Base-by-base conservation (phyloP, 2,113 vertebrate species). In the Megaceryle torquata region DNA sequence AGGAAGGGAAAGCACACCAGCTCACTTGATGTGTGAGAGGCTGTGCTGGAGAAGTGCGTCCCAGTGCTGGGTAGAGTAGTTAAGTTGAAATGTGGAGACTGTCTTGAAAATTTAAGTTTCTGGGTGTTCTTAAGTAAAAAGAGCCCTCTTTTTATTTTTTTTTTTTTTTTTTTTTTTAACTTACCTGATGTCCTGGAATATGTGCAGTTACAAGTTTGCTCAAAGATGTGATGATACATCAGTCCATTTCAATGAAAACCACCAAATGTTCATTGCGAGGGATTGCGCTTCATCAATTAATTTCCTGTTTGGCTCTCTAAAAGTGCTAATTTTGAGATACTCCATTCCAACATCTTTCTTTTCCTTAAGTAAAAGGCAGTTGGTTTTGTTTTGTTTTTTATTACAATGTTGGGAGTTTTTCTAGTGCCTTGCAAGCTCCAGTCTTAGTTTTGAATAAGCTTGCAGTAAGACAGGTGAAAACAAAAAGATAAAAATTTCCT, bases 11-110 rank as follows among this genome's bases (percentile, higher is more conserved):
- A 71, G 29, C 43, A 43, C 25, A n/a, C 72, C 53, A 53, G 44
- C 24, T 39, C 1, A 1, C 14, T 37, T 15, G n/a, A 25, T 24
- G 9, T 3, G 1, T 0, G 0, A 59, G 46, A 63, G 28, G 22
- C 31, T 60, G 64, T 0, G 37, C 48, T 46, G 25, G 26, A 61
- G 43, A 26, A 35, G 11, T 17, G 22, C 69, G 88, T n/a, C 25
- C 8, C 28, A 19, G 8, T 50, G 15, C 82, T 39, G 54, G 29
- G 18, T 64, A 9, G 26, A 10, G 8, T 85, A 22, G 65, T 74
- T 41, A 28, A 31, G 44, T 64, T 91, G 53, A 60, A 82, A 85
- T 89, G 26, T 61, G 28, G 44, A 68, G 35, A 29, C 21, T 64
- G 53, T 15, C 13, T 57, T 72, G 31, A 75, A 87, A 68, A 44